Conservation (phyloP, 2,888 invertebrate genomes). For the Stenotaenia linearis region DNA sequence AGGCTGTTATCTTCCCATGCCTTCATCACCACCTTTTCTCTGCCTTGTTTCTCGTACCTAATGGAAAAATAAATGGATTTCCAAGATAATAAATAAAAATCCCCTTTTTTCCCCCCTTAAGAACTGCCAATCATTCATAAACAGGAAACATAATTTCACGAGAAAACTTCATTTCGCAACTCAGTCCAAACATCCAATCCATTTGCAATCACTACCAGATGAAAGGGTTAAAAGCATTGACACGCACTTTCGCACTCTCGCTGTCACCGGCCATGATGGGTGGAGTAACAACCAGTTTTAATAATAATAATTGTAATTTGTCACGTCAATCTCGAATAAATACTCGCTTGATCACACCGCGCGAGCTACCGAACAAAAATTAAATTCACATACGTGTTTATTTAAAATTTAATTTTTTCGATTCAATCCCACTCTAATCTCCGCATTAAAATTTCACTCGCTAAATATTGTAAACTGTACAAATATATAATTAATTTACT, state of each 20-base stretch:
- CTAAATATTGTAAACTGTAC: neutral
- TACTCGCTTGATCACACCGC: neutral
- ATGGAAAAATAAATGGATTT: slow-evolving; percentile 8
- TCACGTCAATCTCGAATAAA: slow-evolving; percentile 23
- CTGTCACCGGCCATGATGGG: slow-evolving; percentile 14
- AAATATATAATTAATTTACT: neutral
- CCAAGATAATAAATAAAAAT: slow-evolving; percentile 6
- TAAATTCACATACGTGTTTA: too few relatives aligned
- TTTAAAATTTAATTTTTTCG: neutral
- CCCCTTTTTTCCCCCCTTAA: neutral
- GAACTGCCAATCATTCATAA: neutral
- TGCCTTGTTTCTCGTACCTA: neutral
- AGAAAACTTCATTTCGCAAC: slow-evolving; percentile 1
- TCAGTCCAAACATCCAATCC: neutral
- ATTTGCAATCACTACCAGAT: neutral
- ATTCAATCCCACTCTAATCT: neutral
- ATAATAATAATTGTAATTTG: slow-evolving; percentile 20
- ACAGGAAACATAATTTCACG: slow-evolving; percentile 1
- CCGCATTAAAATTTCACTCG: too few relatives aligned
- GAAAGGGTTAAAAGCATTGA: slow-evolving; percentile 7
- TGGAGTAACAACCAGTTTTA: slow-evolving; percentile 23
- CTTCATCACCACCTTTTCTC: slow-evolving; percentile 8
- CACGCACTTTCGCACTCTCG: slow-evolving; percentile 7
- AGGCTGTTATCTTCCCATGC: neutral
- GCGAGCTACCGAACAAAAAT: neutral